Evolutionary conservation across 2,113 vertebrate species (phyloP), one percentile per base, ranked within the genome.

Genomic region (Cisticola juncidis): DNA sequence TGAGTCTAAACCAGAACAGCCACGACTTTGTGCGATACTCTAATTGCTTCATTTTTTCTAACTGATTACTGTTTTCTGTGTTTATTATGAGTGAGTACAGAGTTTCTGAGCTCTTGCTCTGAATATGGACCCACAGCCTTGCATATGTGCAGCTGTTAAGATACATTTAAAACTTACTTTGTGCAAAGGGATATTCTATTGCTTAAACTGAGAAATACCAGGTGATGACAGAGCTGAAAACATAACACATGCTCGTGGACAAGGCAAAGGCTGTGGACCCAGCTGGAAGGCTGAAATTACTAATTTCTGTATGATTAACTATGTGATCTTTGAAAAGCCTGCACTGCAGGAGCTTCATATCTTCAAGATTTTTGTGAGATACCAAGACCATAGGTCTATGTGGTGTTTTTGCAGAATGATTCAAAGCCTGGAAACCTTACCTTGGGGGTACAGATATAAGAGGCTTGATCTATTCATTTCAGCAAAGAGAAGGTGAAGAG

Each of bases 341-440:
- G 2, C 26, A 38, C n/a, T 83, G 47, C 58, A 77, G 74, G 47
- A 86, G 19, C 33, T 44, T 85, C 29, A 0, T 50, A 68, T 36
- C 58, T 40, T 73, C 50, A 45, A 79, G 85, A 86, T 72, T 90
- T 94, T 54, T 66, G 58, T 66, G 77, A 68, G 60, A 68, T 86
- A 78, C 15, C 22, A 66, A 81, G 10, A 74, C 12, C 0, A 0
- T 66, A 62, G 50, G 58, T 58, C 92, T 82, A 2, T 50, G 79
- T 73, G 45, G 48, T 83, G 82, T 86, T 90, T 88, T 77, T 86
- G 62, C 35, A 88, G 54, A 79, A 69, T 56, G 74, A 64, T 81
- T 78, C 76, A 88, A 88, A 94, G 60, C 65, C 33, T 83, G 33
- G 50, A 93, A 95, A 92, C n/a, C 47, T 80, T 79, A 81, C 22